Percentiles rank a stretch among this genome's conserved stretches.
Conservation (phyloP, 1,140 invertebrate species). For the Dendroctonus ponderosae region DNA sequence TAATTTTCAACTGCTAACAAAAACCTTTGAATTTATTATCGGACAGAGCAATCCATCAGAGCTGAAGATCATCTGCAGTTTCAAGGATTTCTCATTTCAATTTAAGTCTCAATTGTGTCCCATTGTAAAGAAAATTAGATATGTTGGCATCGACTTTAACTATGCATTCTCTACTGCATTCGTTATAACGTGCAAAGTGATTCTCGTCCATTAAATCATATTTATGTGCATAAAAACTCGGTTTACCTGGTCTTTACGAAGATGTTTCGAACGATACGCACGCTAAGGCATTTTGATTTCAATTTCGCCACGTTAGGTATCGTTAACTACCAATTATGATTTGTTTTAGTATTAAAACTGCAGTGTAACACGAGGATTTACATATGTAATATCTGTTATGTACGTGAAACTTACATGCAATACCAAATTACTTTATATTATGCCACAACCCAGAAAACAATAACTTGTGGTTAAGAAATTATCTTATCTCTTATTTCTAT, state of each 20-base stretch:
- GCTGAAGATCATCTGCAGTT: not conserved
- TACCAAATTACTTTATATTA: too few species aligned
- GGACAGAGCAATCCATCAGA: not conserved
- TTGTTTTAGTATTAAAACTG: not conserved
- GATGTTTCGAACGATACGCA: slow-evolving; percentile 18
- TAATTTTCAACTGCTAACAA: not conserved
- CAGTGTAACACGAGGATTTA: too few species aligned
- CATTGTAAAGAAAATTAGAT: slow-evolving; percentile 6
- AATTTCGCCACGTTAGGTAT: slow-evolving; percentile 16
- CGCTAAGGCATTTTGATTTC: slow-evolving; percentile 9
- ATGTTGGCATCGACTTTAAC: slow-evolving; percentile 4
- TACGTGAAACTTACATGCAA: too few species aligned
- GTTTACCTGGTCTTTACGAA: slow-evolving; percentile 16
- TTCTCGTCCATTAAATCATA: slow-evolving; percentile 28
- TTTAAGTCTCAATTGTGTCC: not conserved
- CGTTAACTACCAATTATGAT: slow-evolving; percentile 14
- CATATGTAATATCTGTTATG: too few species aligned
- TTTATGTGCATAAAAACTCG: slow-evolving; percentile 20
- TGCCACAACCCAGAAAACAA: too few species aligned
- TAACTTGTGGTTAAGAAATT: too few species aligned
- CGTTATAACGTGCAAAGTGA: slow-evolving; percentile 30
- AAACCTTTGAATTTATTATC: not conserved
- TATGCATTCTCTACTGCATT: slow-evolving; percentile 13
- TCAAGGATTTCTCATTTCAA: not conserved
- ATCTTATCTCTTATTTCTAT: too few species aligned